Evolutionary conservation across 37 sponge, comb jelly and placozoan genomes (phyloP).

Genomic region (Corticium candelabrum): DNA sequence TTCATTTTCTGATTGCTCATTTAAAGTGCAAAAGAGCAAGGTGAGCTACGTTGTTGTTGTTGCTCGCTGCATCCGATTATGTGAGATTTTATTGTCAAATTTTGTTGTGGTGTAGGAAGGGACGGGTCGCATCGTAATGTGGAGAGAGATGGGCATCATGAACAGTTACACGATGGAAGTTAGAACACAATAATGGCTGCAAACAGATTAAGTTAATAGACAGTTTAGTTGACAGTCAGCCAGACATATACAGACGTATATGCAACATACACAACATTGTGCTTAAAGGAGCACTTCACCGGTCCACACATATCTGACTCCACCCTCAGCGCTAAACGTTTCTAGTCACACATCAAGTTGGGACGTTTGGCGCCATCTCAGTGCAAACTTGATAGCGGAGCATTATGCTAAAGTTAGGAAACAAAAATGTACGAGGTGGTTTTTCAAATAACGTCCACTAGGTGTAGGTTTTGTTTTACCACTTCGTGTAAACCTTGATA

Average conservation of each 20-base stretch:
- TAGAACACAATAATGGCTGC: slow-evolving; percentile 1
- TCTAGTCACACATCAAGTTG: no score
- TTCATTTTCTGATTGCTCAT: slow-evolving; percentile 50
- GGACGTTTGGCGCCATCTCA: no score
- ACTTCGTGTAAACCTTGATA: no score
- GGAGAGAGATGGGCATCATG: slow-evolving; percentile 82
- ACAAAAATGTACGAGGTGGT: no score
- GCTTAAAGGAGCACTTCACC: no score
- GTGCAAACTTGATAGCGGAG: no score
- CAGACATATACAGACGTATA: slow-evolving; percentile 1
- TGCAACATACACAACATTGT: background rate
- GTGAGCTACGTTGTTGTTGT: no score
- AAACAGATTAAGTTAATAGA: background rate
- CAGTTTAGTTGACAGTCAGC: background rate
- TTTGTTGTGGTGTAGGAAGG: slow-evolving; percentile 43
- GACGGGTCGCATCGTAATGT: slow-evolving; percentile 90
- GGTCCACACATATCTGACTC: no score
- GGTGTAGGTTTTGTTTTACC: no score
- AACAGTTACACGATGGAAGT: slow-evolving; percentile 97
- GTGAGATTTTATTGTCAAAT: background rate
- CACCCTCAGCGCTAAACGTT: no score
- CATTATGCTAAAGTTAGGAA: no score
- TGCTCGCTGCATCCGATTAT: background rate
- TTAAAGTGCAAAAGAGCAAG: slow-evolving; percentile 74
- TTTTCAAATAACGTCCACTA: no score